Percentiles rank a stretch among this genome's conserved stretches.
Conservation (phyloP, 2,797 vertebrate species). For the Poecile montanus region DNA sequence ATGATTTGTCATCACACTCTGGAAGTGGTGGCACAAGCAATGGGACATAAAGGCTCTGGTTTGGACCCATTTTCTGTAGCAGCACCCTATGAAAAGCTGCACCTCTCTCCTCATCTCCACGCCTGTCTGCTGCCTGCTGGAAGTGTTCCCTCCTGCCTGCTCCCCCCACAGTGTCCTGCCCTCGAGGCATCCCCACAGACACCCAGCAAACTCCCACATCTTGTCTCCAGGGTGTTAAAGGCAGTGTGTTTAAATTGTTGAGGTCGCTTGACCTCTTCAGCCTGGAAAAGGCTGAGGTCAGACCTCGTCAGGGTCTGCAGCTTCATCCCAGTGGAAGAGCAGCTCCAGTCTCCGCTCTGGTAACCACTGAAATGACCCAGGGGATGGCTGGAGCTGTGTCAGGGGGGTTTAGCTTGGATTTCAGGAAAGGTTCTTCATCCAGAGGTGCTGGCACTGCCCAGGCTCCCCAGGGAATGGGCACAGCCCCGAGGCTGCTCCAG, state of each 20-base stretch:
- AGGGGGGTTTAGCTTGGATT: not conserved
- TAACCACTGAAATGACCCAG: not conserved
- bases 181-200: not conserved
- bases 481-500: not conserved
- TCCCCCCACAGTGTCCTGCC: not conserved
- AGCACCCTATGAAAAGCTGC: not conserved
- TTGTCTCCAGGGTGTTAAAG: not conserved
- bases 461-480: not conserved
- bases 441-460: not conserved
- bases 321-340: not conserved
- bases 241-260: not conserved
- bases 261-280: not conserved
- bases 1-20: not conserved
- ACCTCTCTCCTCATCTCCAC: not conserved
- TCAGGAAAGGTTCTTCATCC: not conserved
- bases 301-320: not conserved
- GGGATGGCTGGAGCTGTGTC: not conserved
- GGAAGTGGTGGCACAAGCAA: not conserved
- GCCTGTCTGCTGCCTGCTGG: not conserved
- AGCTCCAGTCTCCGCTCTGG: not conserved
- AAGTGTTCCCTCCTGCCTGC: not conserved
- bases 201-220: not conserved
- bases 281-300: not conserved
- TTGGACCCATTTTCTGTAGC: not conserved
- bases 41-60: not conserved